Base-by-base conservation (phyloP, 1,140 invertebrate species). In the Nebria ingens region DNA sequence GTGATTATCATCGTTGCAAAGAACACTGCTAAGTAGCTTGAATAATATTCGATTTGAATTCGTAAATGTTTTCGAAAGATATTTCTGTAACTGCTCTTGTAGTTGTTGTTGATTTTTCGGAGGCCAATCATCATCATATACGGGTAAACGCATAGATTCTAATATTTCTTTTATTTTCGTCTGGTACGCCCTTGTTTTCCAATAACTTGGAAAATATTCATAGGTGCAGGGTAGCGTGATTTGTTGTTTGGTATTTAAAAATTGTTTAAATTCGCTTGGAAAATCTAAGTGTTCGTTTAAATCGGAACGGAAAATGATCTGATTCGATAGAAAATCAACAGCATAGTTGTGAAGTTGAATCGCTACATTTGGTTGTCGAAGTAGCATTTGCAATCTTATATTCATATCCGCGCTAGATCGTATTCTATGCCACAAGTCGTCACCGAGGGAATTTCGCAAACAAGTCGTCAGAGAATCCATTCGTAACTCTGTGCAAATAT, bases 351-450 rank as follows among this genome's bases (percentile, higher is more conserved):
- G 84, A 23, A 84, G 66, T 22, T 74, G 65, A 17, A 81, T 76
- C 2, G 84, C 71, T 58, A 77, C 78, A 56, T 78, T 73, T 0
- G 83, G 76, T 58, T 79, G 73, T 20, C 71, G 71, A 20, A 80
- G 68, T 23, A 79, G 69, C 25, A 60, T 58, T 19, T 64, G 61
- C 17, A 82, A 71, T 52, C 64, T 67, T 11, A 55, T 62, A 68
- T 76, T 83, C 64, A 61, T 73, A 59, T 64, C 71, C 12, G 69
- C 64, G 55, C 75, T 74, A 23, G 71, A 71, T 56, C 76, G 73
- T 45, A 85, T 72, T 58, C 76, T 76, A 38, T 77, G 69, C 77
- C 82, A 87, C 20, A 86, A 71, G 65, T 85, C 83, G 58, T 79
- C 78, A 40, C 78, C 80, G 19, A 84, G 68, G 64, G 78, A 76